Evolutionary conservation across 64 coral and sea anemone genomes (phyloP).

Genomic region (Anthopleura sola): DNA sequence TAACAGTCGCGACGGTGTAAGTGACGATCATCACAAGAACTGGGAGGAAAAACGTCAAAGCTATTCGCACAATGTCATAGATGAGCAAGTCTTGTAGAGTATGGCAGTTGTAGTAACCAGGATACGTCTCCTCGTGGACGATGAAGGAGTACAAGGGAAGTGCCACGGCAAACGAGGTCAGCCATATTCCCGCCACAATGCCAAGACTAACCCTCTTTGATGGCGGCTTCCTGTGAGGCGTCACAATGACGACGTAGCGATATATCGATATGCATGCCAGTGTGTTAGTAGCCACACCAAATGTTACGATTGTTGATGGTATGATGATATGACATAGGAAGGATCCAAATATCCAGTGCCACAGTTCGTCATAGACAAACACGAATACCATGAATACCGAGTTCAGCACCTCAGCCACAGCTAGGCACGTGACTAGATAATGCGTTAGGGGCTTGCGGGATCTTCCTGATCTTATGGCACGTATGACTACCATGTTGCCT

Average conservation of each 20-base stretch:
- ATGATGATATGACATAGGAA: not conserved
- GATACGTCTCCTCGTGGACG: not conserved
- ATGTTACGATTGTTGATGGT: not conserved
- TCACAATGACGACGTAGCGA: not conserved
- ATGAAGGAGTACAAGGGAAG: not conserved
- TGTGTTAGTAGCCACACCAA: not conserved
- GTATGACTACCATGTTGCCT: constrained; percentile 1
- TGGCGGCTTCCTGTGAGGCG: not conserved
- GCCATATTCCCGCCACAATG: not conserved
- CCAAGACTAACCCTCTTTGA: not conserved
- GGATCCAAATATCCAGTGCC: not conserved
- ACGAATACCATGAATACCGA: not conserved
- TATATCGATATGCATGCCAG: constrained; percentile 13
- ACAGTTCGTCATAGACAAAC: not conserved
- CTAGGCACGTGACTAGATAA: constrained; percentile 15
- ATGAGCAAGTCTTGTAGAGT: not conserved
- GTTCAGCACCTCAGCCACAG: not conserved
- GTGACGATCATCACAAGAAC: not conserved
- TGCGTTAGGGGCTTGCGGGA: constrained; percentile 18
- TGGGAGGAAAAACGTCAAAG: not conserved
- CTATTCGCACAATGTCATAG: not conserved
- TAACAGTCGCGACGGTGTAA: not conserved
- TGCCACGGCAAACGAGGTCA: not conserved
- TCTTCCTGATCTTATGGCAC: not conserved
- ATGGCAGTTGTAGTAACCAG: not conserved